Evolutionary conservation across 2,797 vertebrate species (phyloP).

Genomic region (Acanthornis magna): DNA sequence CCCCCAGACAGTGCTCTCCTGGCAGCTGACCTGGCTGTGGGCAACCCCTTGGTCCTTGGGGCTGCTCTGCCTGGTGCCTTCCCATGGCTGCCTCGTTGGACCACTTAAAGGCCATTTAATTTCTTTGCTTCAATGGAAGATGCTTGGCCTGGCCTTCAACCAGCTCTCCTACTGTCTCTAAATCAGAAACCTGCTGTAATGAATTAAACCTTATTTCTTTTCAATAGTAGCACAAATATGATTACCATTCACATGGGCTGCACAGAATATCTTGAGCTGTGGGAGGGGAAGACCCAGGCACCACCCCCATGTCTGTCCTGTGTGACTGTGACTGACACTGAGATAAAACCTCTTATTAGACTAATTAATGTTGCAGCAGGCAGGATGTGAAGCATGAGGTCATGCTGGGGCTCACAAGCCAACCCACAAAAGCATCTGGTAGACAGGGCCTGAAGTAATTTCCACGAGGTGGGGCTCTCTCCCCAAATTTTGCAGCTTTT

Average conservation of each 20-base stretch:
- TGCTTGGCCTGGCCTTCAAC: background rate
- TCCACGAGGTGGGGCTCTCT: slow-evolving; percentile 18
- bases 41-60: background rate
- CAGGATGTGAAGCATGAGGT: background rate
- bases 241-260: background rate
- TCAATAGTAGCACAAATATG: background rate
- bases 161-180: background rate
- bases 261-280: background rate
- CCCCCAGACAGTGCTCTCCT: rapidly evolving
- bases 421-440: background rate
- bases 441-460: rapidly evolving
- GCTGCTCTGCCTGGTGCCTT: background rate
- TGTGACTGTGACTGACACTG: background rate
- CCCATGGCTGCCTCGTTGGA: rapidly evolving
- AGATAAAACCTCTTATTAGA: background rate
- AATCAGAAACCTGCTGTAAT: background rate
- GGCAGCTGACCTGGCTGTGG: background rate
- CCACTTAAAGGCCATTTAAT: background rate
- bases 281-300: background rate
- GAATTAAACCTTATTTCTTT: background rate
- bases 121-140: background rate
- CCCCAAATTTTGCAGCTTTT: background rate
- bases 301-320: background rate
- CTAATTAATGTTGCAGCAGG: background rate
- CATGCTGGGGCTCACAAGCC: background rate